Evolutionary conservation across 2,888 invertebrate genomes (phyloP).

Genomic region (Thyatira batis): DNA sequence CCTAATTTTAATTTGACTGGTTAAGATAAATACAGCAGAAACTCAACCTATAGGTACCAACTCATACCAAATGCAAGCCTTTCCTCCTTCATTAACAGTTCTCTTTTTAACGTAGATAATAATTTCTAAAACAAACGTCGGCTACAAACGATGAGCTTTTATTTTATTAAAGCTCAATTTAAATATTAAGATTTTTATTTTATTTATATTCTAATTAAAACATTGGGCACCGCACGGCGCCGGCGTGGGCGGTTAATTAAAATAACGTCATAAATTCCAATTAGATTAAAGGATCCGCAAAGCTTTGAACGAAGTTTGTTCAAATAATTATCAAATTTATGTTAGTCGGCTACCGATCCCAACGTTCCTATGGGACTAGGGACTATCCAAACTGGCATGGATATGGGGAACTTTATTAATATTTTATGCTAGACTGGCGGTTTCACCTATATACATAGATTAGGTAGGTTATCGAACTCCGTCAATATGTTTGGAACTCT

Average conservation of each 20-base stretch:
- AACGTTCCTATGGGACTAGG: background rate
- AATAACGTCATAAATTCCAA: slow-evolving; percentile 38
- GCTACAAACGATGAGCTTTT: background rate
- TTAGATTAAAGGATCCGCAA: slow-evolving; percentile 34
- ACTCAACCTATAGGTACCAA: background rate
- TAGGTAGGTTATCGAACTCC: background rate
- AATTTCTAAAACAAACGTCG: background rate
- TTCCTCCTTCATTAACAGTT: too few relatives aligned
- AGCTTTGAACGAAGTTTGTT: slow-evolving; percentile 37
- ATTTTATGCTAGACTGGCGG: background rate
- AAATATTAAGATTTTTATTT: background rate
- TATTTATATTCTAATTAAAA: background rate
- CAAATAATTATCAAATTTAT: slow-evolving; percentile 44
- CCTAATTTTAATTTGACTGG: too few relatives aligned
- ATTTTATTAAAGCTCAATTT: slow-evolving; percentile 1
- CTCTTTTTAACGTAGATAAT: too few relatives aligned
- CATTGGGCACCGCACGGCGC: background rate
- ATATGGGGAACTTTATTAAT: slow-evolving; percentile 1
- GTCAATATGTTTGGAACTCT: too few relatives aligned
- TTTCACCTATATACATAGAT: background rate
- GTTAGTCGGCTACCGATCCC: slow-evolving; percentile 18
- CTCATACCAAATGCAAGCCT: too few relatives aligned
- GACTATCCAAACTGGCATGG: background rate
- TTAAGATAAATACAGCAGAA: too few relatives aligned
- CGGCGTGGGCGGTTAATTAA: slow-evolving; percentile 26